Base-by-base conservation (phyloP, 1,140 invertebrate species). In the Bombus ignitus region DNA sequence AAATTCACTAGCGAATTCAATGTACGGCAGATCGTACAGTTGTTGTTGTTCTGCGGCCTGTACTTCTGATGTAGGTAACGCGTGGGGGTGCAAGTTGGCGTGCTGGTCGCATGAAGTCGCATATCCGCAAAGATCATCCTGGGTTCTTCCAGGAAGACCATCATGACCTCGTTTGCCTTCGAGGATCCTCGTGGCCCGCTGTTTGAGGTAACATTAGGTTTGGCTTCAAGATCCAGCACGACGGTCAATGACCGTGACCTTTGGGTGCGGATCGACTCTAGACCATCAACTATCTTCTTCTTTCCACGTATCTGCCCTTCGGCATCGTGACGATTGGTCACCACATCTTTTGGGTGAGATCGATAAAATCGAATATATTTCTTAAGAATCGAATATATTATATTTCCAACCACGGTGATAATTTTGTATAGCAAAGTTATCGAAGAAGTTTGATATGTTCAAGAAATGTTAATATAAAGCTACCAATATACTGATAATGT, bases 51-150 rank as follows among this genome's bases (percentile, higher is more conserved):
- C 78, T 95, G 95, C 59, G 94, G 85, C 47, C 89, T 90, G 78
- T 94, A 95, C 75, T 95, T 95, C 83, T 53, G 91, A 88, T 92
- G 90, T 68, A 90, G 87, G 57, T 92, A 94, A 28, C 92, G 91
- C 2, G 91, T 94, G 2, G 93, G 94, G 10, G 93, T 95, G 74
- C 85, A 92, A 3, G 94, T 95, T 12, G 95, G 94, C 28, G 95
- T 95, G 92, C 95, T 95, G 4, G 94, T 95, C 15, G 94, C 95
- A 91, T 95, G 94, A 62, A 95, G 90, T 37, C 93, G 90, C 93
- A 95, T 95, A 81, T 95, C 94, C 89, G 94, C 92, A 86, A 95
- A 95, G 82, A 95, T 94, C 95, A 95, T 95, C 87, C 93, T 95
- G 32, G 95, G 91, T 74, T 95, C 94, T 92, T 95, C 95, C 44